These are phyloP conservation scores for Melitaea cinxia DNA, from an alignment of 1,140 invertebrate genomes.

Conservation along the genomic window DNA sequence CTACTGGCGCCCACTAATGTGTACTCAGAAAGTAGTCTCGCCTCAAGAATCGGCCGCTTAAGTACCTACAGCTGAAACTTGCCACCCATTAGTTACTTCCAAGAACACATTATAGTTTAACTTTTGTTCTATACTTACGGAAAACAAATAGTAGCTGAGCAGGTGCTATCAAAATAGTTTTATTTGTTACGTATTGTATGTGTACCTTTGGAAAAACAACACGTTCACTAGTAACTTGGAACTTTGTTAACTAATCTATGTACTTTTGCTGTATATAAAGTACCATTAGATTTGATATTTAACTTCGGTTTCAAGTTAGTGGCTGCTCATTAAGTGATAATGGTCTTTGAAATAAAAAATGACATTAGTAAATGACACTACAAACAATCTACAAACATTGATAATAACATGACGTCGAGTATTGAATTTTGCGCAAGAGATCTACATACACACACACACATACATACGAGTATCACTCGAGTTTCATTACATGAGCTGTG, in stretches of 20 bases:
- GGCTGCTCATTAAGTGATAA: neutral
- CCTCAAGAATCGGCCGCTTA: slow-evolving; percentile 71
- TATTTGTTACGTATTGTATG: slow-evolving; percentile 34
- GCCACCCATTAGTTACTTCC: slow-evolving; percentile 73
- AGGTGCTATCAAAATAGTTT: slow-evolving; percentile 46
- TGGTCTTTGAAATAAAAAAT: neutral
- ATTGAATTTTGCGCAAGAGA: slow-evolving; percentile 14
- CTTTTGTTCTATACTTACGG: slow-evolving; percentile 64
- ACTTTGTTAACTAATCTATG: slow-evolving; percentile 1
- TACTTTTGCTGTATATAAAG: neutral
- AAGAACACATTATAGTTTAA: slow-evolving; percentile 74
- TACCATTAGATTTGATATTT: neutral
- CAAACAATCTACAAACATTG: no score
- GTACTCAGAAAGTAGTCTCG: slow-evolving; percentile 74
- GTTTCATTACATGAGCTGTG: slow-evolving; percentile 32
- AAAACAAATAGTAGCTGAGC: slow-evolving; percentile 53
- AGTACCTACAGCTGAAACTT: slow-evolving; percentile 73
- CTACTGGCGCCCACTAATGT: slow-evolving; percentile 67
- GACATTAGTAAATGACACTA: no score
- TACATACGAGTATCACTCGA: slow-evolving; percentile 2
- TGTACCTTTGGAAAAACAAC: slow-evolving; percentile 19
- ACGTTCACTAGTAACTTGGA: slow-evolving; percentile 1
- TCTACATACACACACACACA: no score
- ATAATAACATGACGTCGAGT: neutral
- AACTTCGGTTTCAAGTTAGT: neutral